Conservation (phyloP, 2,113 vertebrate species). For the Scolopax mira region DNA sequence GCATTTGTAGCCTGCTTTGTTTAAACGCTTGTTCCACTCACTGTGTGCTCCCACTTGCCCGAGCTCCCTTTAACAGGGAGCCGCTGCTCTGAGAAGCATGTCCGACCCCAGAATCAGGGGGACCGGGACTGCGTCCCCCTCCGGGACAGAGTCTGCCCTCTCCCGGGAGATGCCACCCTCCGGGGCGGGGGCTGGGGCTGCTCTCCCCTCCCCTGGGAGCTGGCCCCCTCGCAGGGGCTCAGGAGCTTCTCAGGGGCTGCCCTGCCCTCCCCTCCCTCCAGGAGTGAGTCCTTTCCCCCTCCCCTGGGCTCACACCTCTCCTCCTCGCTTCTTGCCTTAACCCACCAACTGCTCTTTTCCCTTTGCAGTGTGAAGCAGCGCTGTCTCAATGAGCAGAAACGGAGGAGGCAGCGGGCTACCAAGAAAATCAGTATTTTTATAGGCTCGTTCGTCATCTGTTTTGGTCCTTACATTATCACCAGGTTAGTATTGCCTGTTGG, state of each 20-base stretch:
- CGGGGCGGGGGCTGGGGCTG: too few relatives aligned
- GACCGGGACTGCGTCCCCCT: neutral
- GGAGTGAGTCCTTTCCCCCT: neutral
- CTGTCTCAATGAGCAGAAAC: conserved; percentile 79
- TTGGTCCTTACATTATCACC: conserved; percentile 81
- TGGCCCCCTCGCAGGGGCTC: neutral
- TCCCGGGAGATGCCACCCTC: too few relatives aligned
- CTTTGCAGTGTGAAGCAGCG: conserved; percentile 79
- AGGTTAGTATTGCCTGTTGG: conserved; percentile 67
- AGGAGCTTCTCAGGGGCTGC: neutral
- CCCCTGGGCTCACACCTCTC: neutral
- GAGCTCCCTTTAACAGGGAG: neutral
- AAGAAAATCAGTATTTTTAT: conserved; percentile 84
- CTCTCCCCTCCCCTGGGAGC: too few relatives aligned
- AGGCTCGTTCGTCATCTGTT: conserved; percentile 81
- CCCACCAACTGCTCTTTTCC: neutral
- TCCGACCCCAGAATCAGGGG: neutral
- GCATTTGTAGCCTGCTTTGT: neutral
- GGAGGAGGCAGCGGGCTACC: conserved; percentile 71
- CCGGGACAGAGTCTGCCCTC: neutral
- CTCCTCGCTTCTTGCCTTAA: neutral
- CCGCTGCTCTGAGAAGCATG: neutral
- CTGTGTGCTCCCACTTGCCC: neutral
- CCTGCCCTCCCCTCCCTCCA: too few relatives aligned
- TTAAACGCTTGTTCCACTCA: neutral